Percentiles rank a stretch among this genome's conserved stretches.
Evolutionary conservation across 2,797 vertebrate species (phyloP).

Genomic region (Argyrosomus regius): DNA sequence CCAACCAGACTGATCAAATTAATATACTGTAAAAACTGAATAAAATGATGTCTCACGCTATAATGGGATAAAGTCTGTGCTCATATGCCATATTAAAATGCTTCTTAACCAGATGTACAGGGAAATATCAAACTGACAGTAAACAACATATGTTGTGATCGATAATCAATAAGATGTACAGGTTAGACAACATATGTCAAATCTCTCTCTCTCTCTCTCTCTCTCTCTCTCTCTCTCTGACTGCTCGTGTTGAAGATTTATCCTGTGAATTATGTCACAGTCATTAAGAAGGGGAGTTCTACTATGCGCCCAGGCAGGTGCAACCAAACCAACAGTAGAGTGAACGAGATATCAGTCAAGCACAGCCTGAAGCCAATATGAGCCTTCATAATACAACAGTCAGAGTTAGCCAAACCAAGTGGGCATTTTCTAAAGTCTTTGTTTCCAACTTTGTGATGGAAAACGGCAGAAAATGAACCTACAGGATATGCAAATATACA

Average conservation of each 20-base stretch:
- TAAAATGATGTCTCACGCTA: too few relatives aligned
- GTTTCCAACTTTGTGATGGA: background rate
- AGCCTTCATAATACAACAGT: background rate
- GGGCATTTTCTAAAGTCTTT: background rate
- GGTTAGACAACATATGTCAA: too few relatives aligned
- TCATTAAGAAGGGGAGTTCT: background rate
- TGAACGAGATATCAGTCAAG: background rate
- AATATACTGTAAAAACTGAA: background rate
- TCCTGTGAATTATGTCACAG: background rate
- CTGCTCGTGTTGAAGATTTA: background rate
- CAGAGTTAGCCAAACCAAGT: background rate
- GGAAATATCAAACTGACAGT: too few relatives aligned
- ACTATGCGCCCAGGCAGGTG: background rate
- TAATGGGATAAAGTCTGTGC: too few relatives aligned
- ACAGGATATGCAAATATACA: background rate
- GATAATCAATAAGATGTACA: too few relatives aligned
- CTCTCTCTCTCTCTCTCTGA: too few relatives aligned
- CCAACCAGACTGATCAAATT: constrained; percentile 29
- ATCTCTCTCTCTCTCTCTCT: too few relatives aligned
- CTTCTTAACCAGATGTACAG: too few relatives aligned
- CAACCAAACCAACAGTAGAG: background rate
- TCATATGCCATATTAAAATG: too few relatives aligned
- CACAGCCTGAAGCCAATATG: background rate
- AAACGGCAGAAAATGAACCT: background rate
- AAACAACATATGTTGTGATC: too few relatives aligned